These are phyloP conservation scores for Microctonus brassicae DNA, from an alignment of 2,888 invertebrate genomes.

Conservation along the genomic window DNA sequence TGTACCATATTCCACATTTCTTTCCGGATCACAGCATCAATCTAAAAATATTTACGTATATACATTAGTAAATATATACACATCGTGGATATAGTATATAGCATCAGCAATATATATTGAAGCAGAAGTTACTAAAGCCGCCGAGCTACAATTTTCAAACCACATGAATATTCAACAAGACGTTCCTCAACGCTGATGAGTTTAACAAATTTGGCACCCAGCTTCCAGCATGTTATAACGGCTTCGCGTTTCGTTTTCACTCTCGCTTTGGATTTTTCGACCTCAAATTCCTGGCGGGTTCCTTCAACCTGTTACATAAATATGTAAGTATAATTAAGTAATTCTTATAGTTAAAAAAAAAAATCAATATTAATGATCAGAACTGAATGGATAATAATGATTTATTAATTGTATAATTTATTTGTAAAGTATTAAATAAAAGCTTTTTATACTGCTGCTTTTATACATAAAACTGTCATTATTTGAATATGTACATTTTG, in stretches of 20 bases:
- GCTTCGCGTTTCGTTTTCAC: conserved; percentile 31
- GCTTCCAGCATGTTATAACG: conserved; percentile 45
- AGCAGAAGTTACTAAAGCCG: conserved; percentile 42
- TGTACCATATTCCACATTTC: background rate
- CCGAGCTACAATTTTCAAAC: conserved; percentile 41
- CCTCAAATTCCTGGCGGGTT: conserved; percentile 22
- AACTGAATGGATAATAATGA: background rate
- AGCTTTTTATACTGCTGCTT: too few species aligned
- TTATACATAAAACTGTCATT: too few species aligned
- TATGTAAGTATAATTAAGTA: background rate
- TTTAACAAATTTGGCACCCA: conserved; percentile 50
- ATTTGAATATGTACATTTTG: too few species aligned
- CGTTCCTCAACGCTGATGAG: conserved; percentile 40
- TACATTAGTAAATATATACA: conserved; percentile 1
- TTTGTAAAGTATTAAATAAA: too few species aligned
- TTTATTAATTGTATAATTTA: conserved; percentile 18
- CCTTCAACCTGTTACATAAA: conserved; percentile 41
- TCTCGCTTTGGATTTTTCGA: conserved; percentile 33
- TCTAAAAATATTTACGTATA: too few species aligned
- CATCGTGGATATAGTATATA: conserved; percentile 20
- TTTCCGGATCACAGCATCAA: conserved; percentile 12
- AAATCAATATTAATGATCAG: conserved; percentile 23
- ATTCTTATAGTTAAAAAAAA: background rate
- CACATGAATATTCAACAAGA: conserved; percentile 51
- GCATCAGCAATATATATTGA: conserved; percentile 19